Evolutionary conservation across 2,888 invertebrate genomes (phyloP).

Genomic region (Volucella zonaria): DNA sequence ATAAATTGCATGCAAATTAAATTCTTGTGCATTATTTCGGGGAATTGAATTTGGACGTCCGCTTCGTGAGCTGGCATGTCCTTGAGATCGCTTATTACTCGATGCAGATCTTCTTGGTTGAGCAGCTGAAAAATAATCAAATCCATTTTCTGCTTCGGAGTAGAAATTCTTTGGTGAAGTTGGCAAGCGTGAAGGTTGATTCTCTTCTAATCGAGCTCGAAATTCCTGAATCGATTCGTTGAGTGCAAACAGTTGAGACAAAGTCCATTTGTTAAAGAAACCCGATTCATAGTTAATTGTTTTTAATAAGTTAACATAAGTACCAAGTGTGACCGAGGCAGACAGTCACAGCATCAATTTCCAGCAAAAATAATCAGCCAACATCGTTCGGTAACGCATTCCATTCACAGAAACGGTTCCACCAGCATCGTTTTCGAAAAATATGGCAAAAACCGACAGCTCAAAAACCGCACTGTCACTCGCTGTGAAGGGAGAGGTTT

Average conservation of each 20-base stretch:
- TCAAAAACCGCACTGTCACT: no score
- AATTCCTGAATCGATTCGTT: conserved; percentile 97
- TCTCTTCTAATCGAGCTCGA: conserved; percentile 85
- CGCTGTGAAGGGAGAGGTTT: no score
- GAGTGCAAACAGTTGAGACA: conserved; percentile 95
- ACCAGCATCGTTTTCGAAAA: no score
- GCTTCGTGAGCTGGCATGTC: conserved; percentile 39
- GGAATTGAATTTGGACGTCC: conserved; percentile 41
- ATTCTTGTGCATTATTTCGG: conserved; percentile 25
- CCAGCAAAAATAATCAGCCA: no score
- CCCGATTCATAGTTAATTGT: no score
- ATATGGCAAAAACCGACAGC: no score
- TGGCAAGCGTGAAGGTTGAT: conserved; percentile 81
- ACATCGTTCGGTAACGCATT: no score
- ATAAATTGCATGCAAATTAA: conserved; percentile 38
- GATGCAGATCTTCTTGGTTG: conserved; percentile 37
- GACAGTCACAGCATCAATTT: no score
- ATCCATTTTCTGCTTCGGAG: conserved; percentile 79
- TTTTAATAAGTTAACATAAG: no score
- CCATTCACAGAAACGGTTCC: no score
- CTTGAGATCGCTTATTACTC: conserved; percentile 12
- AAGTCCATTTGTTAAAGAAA: conserved; percentile 95
- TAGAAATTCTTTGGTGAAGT: conserved; percentile 81
- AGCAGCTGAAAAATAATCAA: conserved; percentile 28
- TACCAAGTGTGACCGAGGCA: no score